Base-by-base conservation (phyloP, 2,797 vertebrate species). In the Antrozous pallidus region DNA sequence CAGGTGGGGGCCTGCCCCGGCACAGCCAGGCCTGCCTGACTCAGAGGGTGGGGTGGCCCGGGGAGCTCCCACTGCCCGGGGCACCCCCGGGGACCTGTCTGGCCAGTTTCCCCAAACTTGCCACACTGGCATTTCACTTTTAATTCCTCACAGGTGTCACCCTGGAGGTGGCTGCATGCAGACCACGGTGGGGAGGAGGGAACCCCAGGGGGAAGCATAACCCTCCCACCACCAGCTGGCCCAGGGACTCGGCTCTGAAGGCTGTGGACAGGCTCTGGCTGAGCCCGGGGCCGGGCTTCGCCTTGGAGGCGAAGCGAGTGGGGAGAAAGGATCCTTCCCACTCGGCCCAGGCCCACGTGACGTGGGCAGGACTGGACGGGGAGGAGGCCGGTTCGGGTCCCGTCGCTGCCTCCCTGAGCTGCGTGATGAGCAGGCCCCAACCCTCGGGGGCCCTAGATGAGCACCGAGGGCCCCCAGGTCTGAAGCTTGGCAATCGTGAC, bases 1-100 rank as follows among this genome's bases (percentile, higher is more conserved):
- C 14, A 58, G 73, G 67, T 24, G 3, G 82, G 73, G 75, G 90
- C 74, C 88, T 71, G 45, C 82, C 67, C 3, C 24, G 90, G 88
- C 83, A 81, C 45, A 42, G 61, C 69, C 91, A 47, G 88, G 90
- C 94, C 79, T n/a, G 70, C 58, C 88, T 97, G 97, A 97, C 95
- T 97, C 96, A 97, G 67, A 95, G 97, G 97, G 97, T 92, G 96
- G 93, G 91, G 96, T 94, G 75, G 82, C 77, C 77, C 54, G 40
- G 82, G 77, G 58, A 95, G 61, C 93, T 96, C 95, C 96, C 94
- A 45, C n/a, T 0, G 33, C 96, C 91, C 3, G 5, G 33, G 95
- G 96, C 96, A 81, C 78, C 82, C 85, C 85, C 5, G 17, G 77
- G 67, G 96, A 97, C 97, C 80, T 90, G 97, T 94, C 88, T 2